Evolutionary conservation across 2,888 invertebrate species (phyloP).

Genomic region (Exephanes ischioxanthus): DNA sequence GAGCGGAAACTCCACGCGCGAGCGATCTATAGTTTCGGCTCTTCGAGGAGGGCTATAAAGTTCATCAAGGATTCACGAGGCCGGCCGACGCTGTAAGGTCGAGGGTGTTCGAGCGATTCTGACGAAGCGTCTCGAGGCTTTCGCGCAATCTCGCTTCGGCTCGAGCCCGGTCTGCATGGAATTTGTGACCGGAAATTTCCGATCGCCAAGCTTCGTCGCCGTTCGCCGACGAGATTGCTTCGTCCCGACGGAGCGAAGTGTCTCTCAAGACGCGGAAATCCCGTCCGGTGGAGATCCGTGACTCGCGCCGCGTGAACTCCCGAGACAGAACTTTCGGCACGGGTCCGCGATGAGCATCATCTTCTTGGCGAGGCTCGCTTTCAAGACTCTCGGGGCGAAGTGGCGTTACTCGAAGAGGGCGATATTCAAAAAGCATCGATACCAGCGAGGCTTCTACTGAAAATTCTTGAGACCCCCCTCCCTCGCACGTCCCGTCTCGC

Average conservation of each 20-base stretch:
- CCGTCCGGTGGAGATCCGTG: conserved; percentile 2
- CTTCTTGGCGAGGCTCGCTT: conserved; percentile 77
- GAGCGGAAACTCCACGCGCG: neutral
- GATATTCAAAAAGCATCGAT: conserved; percentile 77
- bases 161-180: neutral
- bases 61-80: conserved; percentile 59
- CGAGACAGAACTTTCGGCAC: neutral
- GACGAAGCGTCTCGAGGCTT: neutral
- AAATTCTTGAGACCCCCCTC: neutral
- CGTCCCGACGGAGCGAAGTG: neutral
- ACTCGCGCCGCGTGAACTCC: neutral
- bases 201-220: neutral
- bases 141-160: neutral
- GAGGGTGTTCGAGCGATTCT: conserved; percentile 33
- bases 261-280: neutral
- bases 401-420: conserved; percentile 74
- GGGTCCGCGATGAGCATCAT: conserved; percentile 75
- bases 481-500: neutral
- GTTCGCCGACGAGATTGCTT: neutral
- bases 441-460: conserved; percentile 79
- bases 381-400: conserved; percentile 75
- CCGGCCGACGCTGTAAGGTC: conserved; percentile 30
- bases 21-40: neutral
- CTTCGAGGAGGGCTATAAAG: conserved; percentile 29
- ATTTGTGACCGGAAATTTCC: conserved; percentile 27